Base-by-base conservation (phyloP, 2,888 invertebrate species). In the Bhutanitis thaidina region DNA sequence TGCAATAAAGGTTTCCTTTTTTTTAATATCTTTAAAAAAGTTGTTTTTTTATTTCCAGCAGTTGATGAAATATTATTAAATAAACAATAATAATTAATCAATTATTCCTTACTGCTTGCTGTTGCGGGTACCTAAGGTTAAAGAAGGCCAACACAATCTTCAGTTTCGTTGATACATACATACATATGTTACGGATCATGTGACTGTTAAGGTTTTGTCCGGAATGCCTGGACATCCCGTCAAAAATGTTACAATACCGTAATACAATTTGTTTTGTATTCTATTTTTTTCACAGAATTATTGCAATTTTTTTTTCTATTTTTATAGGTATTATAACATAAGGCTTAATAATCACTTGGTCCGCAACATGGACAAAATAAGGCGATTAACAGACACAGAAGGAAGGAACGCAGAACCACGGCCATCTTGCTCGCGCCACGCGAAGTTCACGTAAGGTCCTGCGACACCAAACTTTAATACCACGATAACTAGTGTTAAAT, bases 371-470 rank as follows among this genome's bases (percentile, higher is more conserved):
- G 57, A 71, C 52, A 65, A 71, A 64, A 73, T 55, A 53, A 77
- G 76, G 72, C 69, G 64, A 67, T 73, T 76, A 65, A 62, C 52
- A 58, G 56, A 78, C 64, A 79, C 60, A 76, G 72, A 75, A 67
- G 78, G 70, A 72, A 70, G 74, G 68, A 64, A 66, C 62, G 66
- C 69, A 77, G 74, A 79, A 80, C 77, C 80, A 77, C 76, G 87
- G 86, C 88, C 87, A 89, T 83, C 87, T 88, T 89, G 88, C 88
- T 87, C 82, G 75, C 81, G 75, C 82, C 83, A 78, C 82, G 74
- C 71, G 68, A 62, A 60, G 64, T 59, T 59, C 65, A 59, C 69
- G 70, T 65, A 64, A 63, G 64, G 68, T 72, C 71, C 68, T 72
- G 71, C 76, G 77, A 79, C 69, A 71, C 62, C 61, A 61, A 59